Evolutionary conservation across 2,797 vertebrate genomes (phyloP).

Genomic region (Acestrorhynchus altus): DNA sequence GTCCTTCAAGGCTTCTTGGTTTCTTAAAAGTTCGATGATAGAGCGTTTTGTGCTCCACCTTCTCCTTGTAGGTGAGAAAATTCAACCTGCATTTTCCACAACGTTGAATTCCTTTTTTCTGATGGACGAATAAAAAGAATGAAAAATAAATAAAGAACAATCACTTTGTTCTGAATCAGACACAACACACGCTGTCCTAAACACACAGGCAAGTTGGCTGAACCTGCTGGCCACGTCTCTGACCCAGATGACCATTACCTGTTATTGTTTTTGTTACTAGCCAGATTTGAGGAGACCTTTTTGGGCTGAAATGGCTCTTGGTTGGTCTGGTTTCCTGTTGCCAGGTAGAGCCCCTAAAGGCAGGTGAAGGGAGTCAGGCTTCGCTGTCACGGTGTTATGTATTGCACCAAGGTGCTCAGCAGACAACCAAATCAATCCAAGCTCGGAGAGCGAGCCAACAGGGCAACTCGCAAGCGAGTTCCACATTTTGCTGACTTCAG

Average conservation of each 20-base stretch:
- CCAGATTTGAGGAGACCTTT: slow-evolving; percentile 15
- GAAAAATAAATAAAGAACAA: background rate
- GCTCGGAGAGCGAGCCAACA: slow-evolving; percentile 53
- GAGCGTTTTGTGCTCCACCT: slow-evolving; percentile 92
- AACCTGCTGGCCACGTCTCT: background rate
- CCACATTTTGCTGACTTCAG: slow-evolving; percentile 55
- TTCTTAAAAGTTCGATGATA: slow-evolving; percentile 95
- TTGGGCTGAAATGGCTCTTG: slow-evolving; percentile 23
- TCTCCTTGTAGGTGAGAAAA: slow-evolving; percentile 95
- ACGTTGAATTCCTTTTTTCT: slow-evolving; percentile 97
- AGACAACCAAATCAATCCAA: slow-evolving; percentile 72
- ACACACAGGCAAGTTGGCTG: background rate
- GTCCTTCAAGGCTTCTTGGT: slow-evolving; percentile 91
- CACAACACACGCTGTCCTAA: background rate
- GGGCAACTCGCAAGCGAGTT: slow-evolving; percentile 57
- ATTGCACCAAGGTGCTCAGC: slow-evolving; percentile 64
- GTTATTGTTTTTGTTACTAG: slow-evolving; percentile 27
- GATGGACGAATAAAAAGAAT: slow-evolving; percentile 21
- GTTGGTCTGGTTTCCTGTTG: slow-evolving; percentile 51
- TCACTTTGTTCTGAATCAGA: background rate
- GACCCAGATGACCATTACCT: background rate
- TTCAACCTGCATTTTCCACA: slow-evolving; percentile 96
- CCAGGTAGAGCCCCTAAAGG: slow-evolving; percentile 53
- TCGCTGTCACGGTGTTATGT: slow-evolving; percentile 68
- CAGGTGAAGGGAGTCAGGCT: slow-evolving; percentile 57